These are phyloP conservation scores for Sicus ferrugineus DNA, from an alignment of 2,888 invertebrate genomes.

Conservation along the genomic window DNA sequence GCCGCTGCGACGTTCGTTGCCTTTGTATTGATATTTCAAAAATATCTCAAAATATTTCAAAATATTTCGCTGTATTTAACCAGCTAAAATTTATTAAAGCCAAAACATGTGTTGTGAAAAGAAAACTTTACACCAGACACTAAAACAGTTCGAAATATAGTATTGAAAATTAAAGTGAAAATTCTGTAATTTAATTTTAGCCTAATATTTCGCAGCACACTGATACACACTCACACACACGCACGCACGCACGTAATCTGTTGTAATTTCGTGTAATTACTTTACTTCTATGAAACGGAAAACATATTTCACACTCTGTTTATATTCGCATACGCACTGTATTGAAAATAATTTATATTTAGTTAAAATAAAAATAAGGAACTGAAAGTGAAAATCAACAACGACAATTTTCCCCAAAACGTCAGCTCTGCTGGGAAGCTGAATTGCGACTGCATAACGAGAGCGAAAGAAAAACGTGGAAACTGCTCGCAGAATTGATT, in stretches of 20 bases:
- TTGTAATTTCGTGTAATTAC: background rate
- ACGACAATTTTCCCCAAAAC: background rate
- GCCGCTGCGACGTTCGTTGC: slow-evolving; percentile 28
- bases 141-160: too few species aligned
- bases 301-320: too few species aligned
- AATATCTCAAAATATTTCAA: slow-evolving; percentile 4
- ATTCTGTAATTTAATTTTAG: too few species aligned
- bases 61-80: too few species aligned
- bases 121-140: too few species aligned
- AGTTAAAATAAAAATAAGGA: background rate
- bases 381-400: background rate
- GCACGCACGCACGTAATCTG: background rate
- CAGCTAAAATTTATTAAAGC: too few species aligned
- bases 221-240: slow-evolving; percentile 4
- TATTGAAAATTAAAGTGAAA: too few species aligned
- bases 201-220: too few species aligned
- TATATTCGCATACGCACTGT: background rate
- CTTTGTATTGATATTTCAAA: slow-evolving; percentile 28
- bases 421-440: slow-evolving; percentile 17
- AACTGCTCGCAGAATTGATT: background rate
- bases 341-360: background rate
- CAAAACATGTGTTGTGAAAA: background rate
- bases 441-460: slow-evolving; percentile 37
- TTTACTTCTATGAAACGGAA: background rate
- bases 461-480: background rate